Base-by-base conservation (phyloP, 2,113 vertebrate genomes). In the Grammomys dolichurus region DNA sequence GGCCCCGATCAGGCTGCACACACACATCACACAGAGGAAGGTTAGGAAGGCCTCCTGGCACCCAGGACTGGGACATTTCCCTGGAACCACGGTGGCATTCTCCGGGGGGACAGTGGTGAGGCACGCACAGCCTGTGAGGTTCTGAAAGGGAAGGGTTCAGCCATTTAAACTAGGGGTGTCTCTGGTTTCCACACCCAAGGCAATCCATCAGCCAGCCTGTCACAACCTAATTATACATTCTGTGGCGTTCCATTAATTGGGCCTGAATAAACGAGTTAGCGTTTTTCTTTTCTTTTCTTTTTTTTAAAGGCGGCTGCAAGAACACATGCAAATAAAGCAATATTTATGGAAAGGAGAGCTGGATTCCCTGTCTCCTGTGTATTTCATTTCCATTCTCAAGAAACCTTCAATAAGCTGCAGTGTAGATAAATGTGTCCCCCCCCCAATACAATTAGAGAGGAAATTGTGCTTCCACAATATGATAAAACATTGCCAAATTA, bases 1-100 rank as follows among this genome's bases (percentile, higher is more conserved):
- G 94, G 99, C 99, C 85, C 99, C 99, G 0, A 99, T 99, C 99
- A 99, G 99, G 98, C 99, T 99, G 99, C 99, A 99, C 95, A 99
- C 98, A 19, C 99, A 99, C 98, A 99, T 99, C 97, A 99, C 99
- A 9, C 99, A 99, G 70, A 99, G 99, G 98, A 99, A 99, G 98
- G 99, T 99, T 98, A 99, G 99, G 98, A 99, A 99, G 97, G 99
- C 98, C 98, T 99, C 99, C 98, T 99, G 99, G 22, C 99, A 99
- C 94, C 99, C 99, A 0, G 99, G 98, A 48, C 98, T 99, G 58
- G 99, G 99, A 97, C 99, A 99, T 67, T 99, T 99, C 43, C 99
- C 99, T 0, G 99, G 98, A 84, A 99, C 97, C 0, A 99, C 99
- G 0, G 99, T 99, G 77, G 99, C 99, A 0, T 99, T 99, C 96